phyloP scores from a whole-genome alignment of 2,113 vertebrate genomes.

The Dryoscopus gambensis region DNA sequence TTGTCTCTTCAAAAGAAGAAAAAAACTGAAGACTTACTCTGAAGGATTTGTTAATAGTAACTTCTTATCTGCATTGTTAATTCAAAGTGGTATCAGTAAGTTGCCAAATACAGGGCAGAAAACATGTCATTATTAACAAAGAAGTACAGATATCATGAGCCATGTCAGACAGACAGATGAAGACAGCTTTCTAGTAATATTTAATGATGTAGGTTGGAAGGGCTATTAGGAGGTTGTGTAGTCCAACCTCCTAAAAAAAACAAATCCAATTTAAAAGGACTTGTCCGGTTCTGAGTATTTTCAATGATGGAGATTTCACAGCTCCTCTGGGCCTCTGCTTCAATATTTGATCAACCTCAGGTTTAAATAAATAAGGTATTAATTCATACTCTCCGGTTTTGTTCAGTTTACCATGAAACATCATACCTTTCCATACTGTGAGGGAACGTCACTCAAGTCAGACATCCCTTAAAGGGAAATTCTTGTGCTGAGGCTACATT shows the following conservation, averaged over 20 bases:
- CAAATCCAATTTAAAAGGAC: not conserved
- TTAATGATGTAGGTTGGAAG: not conserved
- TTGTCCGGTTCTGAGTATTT: not conserved
- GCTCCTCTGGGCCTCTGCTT: not conserved
- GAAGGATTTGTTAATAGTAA: not conserved
- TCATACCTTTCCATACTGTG: not conserved
- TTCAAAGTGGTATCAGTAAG: not conserved
- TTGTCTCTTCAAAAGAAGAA: not conserved
- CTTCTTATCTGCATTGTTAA: not conserved
- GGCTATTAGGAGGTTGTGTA: not conserved
- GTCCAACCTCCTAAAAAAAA: not conserved
- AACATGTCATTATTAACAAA: not conserved
- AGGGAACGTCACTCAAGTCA: not conserved
- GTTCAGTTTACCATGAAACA: not conserved
- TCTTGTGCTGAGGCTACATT: not conserved
- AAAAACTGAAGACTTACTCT: not conserved
- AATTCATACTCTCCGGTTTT: not conserved
- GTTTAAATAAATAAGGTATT: not conserved
- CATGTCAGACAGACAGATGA: not conserved
- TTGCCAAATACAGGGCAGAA: not conserved
- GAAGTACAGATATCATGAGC: not conserved
- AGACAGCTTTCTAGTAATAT: not conserved
- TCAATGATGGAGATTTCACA: not conserved
- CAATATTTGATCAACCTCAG: not conserved
- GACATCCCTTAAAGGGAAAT: not conserved